Percentiles rank a stretch among this genome's conserved stretches.
These are phyloP conservation scores for Glyphotaelius pellucidus DNA, from an alignment of 2,888 invertebrate genomes.

Conservation along the genomic window DNA sequence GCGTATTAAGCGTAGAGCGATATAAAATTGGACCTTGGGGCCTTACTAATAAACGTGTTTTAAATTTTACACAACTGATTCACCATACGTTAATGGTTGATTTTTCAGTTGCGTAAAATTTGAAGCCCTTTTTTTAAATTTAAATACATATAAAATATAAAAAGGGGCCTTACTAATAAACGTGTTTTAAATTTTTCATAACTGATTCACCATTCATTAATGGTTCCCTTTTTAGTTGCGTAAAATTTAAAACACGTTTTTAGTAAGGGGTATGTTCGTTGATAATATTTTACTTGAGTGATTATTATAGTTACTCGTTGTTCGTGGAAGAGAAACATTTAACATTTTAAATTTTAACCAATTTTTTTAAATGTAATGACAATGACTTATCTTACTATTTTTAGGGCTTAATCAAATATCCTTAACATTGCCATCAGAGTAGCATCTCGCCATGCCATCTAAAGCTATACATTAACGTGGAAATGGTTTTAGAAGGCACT, in stretches of 20 bases:
- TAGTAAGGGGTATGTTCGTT: neutral
- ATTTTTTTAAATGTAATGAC: neutral
- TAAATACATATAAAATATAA: too few species aligned
- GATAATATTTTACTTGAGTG: neutral
- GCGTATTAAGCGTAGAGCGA: neutral
- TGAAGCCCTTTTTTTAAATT: too few species aligned
- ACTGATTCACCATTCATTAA: too few species aligned
- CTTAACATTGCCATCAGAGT: neutral
- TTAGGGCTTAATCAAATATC: neutral
- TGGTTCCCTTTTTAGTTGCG: too few species aligned
- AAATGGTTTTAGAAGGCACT: neutral
- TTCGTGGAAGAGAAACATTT: neutral
- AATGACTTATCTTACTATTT: neutral
- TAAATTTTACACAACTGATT: too few species aligned
- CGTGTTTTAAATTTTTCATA: too few species aligned
- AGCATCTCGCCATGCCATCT: neutral
- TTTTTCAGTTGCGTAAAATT: too few species aligned
- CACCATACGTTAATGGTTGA: too few species aligned
- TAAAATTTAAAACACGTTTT: too few species aligned
- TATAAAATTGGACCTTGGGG: conserved; percentile 9
- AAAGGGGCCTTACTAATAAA: too few species aligned
- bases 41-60: too few species aligned
- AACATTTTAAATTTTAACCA: neutral
- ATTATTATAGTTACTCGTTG: neutral
- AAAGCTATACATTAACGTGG: neutral